Base-by-base conservation (phyloP, 1,140 invertebrate species). In the Drosophila auraria region DNA sequence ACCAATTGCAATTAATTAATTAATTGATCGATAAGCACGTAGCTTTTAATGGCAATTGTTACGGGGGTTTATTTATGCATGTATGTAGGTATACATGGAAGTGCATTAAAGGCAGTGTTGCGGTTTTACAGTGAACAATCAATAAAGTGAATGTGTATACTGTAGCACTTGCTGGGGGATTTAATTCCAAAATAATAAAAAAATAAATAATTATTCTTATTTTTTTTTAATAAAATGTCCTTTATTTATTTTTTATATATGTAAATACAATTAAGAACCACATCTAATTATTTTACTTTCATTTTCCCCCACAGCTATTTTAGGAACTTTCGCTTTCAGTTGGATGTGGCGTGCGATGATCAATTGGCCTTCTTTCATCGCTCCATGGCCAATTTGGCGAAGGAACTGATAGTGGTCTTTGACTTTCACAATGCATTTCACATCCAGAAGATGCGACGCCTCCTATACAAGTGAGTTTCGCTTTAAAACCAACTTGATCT, bases 361-460 rank as follows among this genome's bases (percentile, higher is more conserved):
- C 92, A 93, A 59, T 65, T 92, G 59, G 59, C 75, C 56, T 93
- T 93, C 78, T 93, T 93, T 76, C 79, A 91, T 57, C 82, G 79
- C 25, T 78, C 62, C 47, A 78, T 93, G 73, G 73, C 77, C 62
- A 83, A 90, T 80, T 73, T 93, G 74, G 81, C 78, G 51, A 80
- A 59, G 66, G 92, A 93, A 77, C 63, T 93, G 64, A 76, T 82
- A 44, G 89, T 93, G 49, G 72, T 84, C 30, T 93, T 93, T 62
- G 92, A 93, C 68, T 90, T 93, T 74, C 59, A 87, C 53, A 92
- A 87, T 80, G 80, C 82, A 75, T 91, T 87, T 76, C 92, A 93
- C 72, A 92, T 93, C 25, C 86, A 93, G 27, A 93, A 92, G 70
- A 90, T 93, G 68, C 77, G 86, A 62, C 75, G 84, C 7, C 80